A percentile compares a stretch with the other conserved stretches of the same genome.
Conservation (phyloP, 2,888 invertebrate genomes). For the Ornithoptera alexandrae region DNA sequence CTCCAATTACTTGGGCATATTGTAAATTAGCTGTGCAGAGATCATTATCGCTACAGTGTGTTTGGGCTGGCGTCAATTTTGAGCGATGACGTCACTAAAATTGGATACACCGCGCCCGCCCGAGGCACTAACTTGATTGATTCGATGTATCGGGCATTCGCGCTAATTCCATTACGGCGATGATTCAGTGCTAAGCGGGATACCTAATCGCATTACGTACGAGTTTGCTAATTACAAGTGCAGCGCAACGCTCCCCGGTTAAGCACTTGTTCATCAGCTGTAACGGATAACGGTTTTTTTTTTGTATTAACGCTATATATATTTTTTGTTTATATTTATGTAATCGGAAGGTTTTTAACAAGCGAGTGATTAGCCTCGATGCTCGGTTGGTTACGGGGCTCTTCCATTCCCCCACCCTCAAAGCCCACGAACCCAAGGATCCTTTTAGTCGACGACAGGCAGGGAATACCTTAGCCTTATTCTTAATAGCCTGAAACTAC, state of each 20-base stretch:
- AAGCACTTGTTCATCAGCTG: slow-evolving; percentile 1
- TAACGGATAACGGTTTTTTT: slow-evolving; percentile 2
- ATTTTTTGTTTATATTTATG: too few relatives aligned
- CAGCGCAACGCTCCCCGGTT: slow-evolving; percentile 19
- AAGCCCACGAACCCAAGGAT: too few relatives aligned
- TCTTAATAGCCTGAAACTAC: too few relatives aligned
- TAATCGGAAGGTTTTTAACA: too few relatives aligned
- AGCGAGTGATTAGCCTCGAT: too few relatives aligned
- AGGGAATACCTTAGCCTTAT: too few relatives aligned
- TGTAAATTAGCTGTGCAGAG: slow-evolving; percentile 24
- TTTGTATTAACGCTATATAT: neutral
- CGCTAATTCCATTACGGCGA: slow-evolving; percentile 26
- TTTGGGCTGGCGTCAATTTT: slow-evolving; percentile 27
- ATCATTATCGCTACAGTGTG: slow-evolving; percentile 24
- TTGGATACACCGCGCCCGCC: slow-evolving; percentile 21
- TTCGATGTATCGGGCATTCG: slow-evolving; percentile 20
- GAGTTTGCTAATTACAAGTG: slow-evolving; percentile 22
- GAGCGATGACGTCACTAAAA: slow-evolving; percentile 28
- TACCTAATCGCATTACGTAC: slow-evolving; percentile 23
- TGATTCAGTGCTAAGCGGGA: slow-evolving; percentile 22
- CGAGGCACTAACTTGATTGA: slow-evolving; percentile 21
- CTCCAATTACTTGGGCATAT: slow-evolving; percentile 23
- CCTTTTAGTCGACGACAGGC: too few relatives aligned
- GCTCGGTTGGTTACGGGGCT: too few relatives aligned
- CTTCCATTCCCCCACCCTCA: too few relatives aligned